A percentile compares a stretch with the other conserved stretches of the same genome.
phyloP scores from a whole-genome alignment of 2,797 vertebrate genomes.

The Enteromius afrohamiltoni region DNA sequence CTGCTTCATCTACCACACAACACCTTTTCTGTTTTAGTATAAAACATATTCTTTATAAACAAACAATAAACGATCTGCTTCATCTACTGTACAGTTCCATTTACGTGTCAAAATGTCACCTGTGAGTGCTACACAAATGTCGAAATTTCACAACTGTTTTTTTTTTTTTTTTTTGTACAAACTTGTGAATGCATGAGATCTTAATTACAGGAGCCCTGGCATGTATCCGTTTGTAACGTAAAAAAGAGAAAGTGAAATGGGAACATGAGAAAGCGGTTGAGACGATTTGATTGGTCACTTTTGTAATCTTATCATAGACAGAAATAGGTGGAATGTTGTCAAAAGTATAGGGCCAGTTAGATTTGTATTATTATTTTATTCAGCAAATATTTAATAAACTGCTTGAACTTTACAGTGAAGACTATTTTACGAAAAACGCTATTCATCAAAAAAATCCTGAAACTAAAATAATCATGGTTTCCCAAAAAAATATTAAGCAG shows the following conservation, averaged over 20 bases:
- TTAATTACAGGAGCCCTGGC: constrained; percentile 52
- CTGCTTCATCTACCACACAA: constrained; percentile 78
- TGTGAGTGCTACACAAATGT: constrained; percentile 76
- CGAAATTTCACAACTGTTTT: constrained; percentile 63
- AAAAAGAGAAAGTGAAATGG: neutral
- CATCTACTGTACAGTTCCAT: constrained; percentile 81
- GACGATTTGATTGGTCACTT: neutral
- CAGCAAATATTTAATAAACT: neutral
- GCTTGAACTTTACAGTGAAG: neutral
- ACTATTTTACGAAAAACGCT: neutral
- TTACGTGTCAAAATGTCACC: constrained; percentile 75
- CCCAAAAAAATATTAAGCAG: neutral
- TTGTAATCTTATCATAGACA: neutral
- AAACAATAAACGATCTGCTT: constrained; percentile 85
- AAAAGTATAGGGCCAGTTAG: neutral
- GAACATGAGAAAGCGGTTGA: constrained; percentile 42
- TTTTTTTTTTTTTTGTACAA: constrained; percentile 69
- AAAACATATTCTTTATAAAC: constrained; percentile 90
- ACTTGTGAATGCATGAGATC: constrained; percentile 64
- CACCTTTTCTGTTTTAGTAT: constrained; percentile 80
- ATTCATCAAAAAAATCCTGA: neutral
- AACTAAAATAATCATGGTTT: neutral
- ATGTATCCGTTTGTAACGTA: neutral
- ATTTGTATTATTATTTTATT: neutral
- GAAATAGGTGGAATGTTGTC: neutral